Evolutionary conservation across 1,140 invertebrate genomes (phyloP).

Genomic region (Hermetia illucens): DNA sequence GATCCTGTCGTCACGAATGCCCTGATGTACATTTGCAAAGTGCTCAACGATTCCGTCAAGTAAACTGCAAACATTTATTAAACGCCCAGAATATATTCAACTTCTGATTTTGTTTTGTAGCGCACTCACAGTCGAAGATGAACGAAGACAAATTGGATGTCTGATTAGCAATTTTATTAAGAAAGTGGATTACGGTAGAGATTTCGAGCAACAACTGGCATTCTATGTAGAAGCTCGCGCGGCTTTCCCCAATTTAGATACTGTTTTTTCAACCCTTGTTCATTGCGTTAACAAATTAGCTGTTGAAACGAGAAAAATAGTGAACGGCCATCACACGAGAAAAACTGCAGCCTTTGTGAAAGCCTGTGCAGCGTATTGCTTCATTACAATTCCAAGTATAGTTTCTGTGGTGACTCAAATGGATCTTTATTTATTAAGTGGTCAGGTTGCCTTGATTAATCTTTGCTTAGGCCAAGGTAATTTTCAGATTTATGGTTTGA

Average conservation of each 20-base stretch:
- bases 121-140: constrained; percentile 86
- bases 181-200: constrained; percentile 63
- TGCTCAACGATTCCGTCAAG: constrained; percentile 88
- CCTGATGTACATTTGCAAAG: constrained; percentile 71
- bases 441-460: constrained; percentile 79
- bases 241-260: constrained; percentile 78
- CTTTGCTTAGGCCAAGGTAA: constrained; percentile 78
- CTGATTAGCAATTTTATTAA: constrained; percentile 70
- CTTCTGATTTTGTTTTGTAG: constrained; percentile 34
- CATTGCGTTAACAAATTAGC: constrained; percentile 72
- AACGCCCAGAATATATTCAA: background rate
- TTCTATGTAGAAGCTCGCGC: constrained; percentile 88
- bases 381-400: constrained; percentile 90
- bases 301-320: constrained; percentile 54
- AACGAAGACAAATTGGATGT: constrained; percentile 69
- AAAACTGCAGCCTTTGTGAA: constrained; percentile 74
- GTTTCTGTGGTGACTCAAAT: constrained; percentile 57
- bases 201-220: constrained; percentile 80
- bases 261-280: constrained; percentile 69
- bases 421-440: constrained; percentile 73
- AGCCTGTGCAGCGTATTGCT: constrained; percentile 90
- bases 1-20: constrained; percentile 79
- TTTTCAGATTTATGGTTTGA: constrained; percentile 6
- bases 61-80: constrained; percentile 31
- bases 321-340: constrained; percentile 62